These are phyloP conservation scores for Saimiri boliviensis DNA, from an alignment of 2,113 vertebrate species.

Conservation along the genomic window DNA sequence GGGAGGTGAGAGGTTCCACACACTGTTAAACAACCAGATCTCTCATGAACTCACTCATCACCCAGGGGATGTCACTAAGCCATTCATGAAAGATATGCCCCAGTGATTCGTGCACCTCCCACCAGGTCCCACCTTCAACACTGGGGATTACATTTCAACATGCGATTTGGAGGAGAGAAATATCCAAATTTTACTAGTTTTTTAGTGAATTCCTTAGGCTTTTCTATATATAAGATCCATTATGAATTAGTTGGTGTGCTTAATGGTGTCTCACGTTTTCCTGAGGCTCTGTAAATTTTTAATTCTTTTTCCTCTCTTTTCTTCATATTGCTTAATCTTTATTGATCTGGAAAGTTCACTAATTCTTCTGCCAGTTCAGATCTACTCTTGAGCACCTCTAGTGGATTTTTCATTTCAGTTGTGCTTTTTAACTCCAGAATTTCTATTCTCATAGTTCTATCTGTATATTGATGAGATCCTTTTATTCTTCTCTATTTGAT, in stretches of 20 bases:
- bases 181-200: not conserved
- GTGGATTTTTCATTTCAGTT: not conserved
- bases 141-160: too few species aligned
- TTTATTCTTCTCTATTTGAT: not conserved
- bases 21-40: too few species aligned
- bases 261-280: not conserved
- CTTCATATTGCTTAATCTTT: not conserved
- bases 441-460: not conserved
- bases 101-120: too few species aligned
- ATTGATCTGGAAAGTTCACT: not conserved
- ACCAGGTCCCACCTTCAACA: too few species aligned
- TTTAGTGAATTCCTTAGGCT: not conserved
- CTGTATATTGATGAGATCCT: not conserved
- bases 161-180: too few species aligned
- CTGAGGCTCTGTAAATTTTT: not conserved
- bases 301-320: not conserved
- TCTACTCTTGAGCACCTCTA: not conserved
- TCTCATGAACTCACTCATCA: too few species aligned
- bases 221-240: not conserved
- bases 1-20: too few species aligned
- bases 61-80: too few species aligned
- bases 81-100: too few species aligned
- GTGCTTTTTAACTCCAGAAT: not conserved
- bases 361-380: not conserved
- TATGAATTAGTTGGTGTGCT: not conserved